These are phyloP conservation scores for Pedicia rivosa DNA, from an alignment of 2,888 invertebrate species.

Conservation along the genomic window DNA sequence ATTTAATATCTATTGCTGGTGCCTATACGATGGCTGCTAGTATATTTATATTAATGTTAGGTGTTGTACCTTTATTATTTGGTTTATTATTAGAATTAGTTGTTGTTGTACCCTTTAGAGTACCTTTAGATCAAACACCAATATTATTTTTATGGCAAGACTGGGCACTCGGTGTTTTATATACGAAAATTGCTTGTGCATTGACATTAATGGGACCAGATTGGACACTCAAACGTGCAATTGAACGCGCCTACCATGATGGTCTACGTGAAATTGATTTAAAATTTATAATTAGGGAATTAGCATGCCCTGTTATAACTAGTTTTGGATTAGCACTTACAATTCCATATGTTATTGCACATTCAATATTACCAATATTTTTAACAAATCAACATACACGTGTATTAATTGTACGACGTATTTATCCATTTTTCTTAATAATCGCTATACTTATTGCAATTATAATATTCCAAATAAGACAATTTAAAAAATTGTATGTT, in stretches of 20 bases:
- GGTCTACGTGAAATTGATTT: slow-evolving; percentile 88
- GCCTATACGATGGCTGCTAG: slow-evolving; percentile 64
- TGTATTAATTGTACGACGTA: slow-evolving; percentile 63
- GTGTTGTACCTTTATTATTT: slow-evolving; percentile 81
- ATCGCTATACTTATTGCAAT: slow-evolving; percentile 49
- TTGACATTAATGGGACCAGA: slow-evolving; percentile 97
- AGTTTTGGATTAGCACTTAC: slow-evolving; percentile 80
- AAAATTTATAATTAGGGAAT: slow-evolving; percentile 63
- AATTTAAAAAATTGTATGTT: slow-evolving; percentile 87
- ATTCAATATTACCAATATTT: slow-evolving; percentile 54
- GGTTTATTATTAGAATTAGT: slow-evolving; percentile 85
- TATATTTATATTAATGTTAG: slow-evolving; percentile 51
- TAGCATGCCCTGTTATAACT: slow-evolving; percentile 81
- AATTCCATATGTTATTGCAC: slow-evolving; percentile 82
- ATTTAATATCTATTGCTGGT: slow-evolving; percentile 56
- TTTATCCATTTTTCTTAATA: slow-evolving; percentile 79
- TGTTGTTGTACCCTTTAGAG: slow-evolving; percentile 80
- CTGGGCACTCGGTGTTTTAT: slow-evolving; percentile 95
- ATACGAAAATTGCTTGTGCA: slow-evolving; percentile 94
- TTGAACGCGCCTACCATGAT: slow-evolving; percentile 87
- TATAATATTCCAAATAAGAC: slow-evolving; percentile 73
- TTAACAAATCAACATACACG: slow-evolving; percentile 46
- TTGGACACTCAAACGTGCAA: slow-evolving; percentile 79
- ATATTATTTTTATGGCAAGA: slow-evolving; percentile 84
- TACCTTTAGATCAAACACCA: slow-evolving; percentile 82